These are phyloP conservation scores for Drosophila sulfurigaster DNA, from an alignment of 1,140 invertebrate genomes.

Conservation along the genomic window DNA sequence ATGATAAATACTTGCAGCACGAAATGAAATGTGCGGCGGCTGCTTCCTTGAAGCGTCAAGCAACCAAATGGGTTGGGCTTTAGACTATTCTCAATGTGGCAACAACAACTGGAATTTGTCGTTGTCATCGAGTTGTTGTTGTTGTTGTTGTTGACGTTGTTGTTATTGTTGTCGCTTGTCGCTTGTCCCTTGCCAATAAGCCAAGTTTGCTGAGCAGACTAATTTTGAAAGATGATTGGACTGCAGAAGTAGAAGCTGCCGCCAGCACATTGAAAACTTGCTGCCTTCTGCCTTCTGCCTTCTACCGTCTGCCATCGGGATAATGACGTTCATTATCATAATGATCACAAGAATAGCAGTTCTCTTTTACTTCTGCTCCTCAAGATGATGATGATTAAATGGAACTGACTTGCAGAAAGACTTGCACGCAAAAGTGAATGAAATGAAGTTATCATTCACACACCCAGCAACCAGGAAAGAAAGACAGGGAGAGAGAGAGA, in stretches of 20 bases:
- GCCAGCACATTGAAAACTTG: conserved; percentile 14
- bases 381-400: conserved; percentile 44
- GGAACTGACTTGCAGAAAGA: conserved; percentile 48
- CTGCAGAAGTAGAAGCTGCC: conserved; percentile 1
- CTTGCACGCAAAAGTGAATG: conserved; percentile 5
- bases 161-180: conserved; percentile 12
- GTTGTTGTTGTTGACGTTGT: conserved; percentile 2
- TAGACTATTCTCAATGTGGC: conserved; percentile 1
- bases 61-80: conserved; percentile 40
- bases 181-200: conserved; percentile 56
- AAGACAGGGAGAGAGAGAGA: neutral
- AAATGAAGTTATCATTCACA: conserved; percentile 46
- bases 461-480: neutral
- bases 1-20: conserved; percentile 65
- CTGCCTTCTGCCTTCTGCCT: neutral
- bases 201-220: conserved; percentile 58
- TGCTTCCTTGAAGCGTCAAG: neutral
- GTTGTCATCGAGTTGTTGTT: conserved; percentile 34
- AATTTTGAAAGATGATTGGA: conserved; percentile 60
- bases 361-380: neutral
- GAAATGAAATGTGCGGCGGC: conserved; percentile 51
- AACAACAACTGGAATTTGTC: conserved; percentile 34
- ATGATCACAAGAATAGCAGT: conserved; percentile 3
- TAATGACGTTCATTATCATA: conserved; percentile 13
- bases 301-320: neutral